A percentile compares a stretch with the other conserved stretches of the same genome.
These are phyloP conservation scores for Odontocerum albicorne DNA, from an alignment of 2,888 invertebrate species.

Conservation along the genomic window DNA sequence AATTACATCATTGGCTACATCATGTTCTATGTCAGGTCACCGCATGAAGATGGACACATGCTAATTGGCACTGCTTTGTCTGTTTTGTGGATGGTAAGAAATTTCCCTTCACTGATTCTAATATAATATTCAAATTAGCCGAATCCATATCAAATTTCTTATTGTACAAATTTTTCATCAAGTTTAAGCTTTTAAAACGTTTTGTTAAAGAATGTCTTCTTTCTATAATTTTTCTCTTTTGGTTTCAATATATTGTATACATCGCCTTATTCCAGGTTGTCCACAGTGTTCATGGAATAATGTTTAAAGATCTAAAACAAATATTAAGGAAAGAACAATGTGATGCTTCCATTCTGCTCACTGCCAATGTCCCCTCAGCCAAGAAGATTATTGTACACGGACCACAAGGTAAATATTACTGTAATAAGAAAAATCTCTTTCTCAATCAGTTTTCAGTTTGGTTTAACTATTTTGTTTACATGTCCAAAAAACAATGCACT, in stretches of 20 bases:
- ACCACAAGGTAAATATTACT: constrained; percentile 73
- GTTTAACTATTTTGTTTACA: no score
- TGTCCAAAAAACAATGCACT: no score
- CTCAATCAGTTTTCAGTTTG: no score
- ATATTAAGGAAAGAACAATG: constrained; percentile 98
- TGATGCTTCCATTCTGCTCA: constrained; percentile 94
- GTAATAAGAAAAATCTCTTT: no score
- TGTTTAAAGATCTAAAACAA: constrained; percentile 99
- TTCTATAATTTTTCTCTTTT: no score
- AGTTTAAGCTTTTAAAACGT: no score
- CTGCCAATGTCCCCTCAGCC: constrained; percentile 98
- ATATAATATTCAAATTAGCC: not conserved
- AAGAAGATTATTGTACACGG: constrained; percentile 99
- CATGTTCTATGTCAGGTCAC: constrained; percentile 98
- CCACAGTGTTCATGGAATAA: constrained; percentile 97
- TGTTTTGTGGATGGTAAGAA: constrained; percentile 88
- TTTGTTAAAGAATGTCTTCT: no score
- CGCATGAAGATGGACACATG: constrained; percentile 93
- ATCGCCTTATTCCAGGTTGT: constrained; percentile 69
- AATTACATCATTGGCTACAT: constrained; percentile 99
- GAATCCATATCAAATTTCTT: not conserved
- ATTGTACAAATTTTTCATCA: no score
- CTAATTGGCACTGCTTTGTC: constrained; percentile 94
- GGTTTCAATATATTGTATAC: no score
- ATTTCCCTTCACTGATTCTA: not conserved